Conservation (phyloP, 2,113 vertebrate species). For the Hemibagrus wyckioides region DNA sequence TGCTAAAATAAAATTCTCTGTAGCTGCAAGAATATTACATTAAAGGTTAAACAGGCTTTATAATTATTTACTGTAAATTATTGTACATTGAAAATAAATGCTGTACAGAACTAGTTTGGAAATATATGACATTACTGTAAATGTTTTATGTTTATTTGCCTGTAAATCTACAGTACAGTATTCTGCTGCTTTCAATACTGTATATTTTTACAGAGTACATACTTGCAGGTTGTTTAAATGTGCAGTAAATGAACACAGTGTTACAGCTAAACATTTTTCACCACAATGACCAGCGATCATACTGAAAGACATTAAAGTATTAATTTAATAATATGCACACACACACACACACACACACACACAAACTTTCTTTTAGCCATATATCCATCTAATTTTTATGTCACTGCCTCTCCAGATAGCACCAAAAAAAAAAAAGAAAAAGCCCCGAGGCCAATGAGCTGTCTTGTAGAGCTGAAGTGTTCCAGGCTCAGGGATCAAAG, state of each 20-base stretch:
- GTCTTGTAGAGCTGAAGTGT: slow-evolving; percentile 53
- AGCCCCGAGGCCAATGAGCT: slow-evolving; percentile 59
- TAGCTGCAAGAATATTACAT: neutral
- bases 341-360: neutral
- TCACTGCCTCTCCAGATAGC: slow-evolving; percentile 53
- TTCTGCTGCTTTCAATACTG: neutral
- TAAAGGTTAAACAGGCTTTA: no score
- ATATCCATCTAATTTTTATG: slow-evolving; percentile 44
- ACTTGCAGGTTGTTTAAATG: no score
- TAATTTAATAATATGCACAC: neutral
- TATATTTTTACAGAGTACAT: no score
- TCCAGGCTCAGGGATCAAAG: slow-evolving; percentile 70
- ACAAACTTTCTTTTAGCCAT: neutral
- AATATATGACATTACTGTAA: neutral
- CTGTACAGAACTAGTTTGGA: neutral
- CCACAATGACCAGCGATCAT: neutral
- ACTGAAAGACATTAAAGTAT: neutral
- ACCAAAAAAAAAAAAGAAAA: slow-evolving; percentile 56
- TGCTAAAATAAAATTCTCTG: no score
- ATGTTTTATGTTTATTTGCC: neutral
- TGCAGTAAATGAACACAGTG: neutral
- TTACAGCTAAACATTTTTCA: neutral
- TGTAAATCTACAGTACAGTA: neutral
- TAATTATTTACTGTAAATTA: neutral
- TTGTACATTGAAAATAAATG: no score